Evolutionary conservation across 2,113 vertebrate genomes (phyloP).

Genomic region (Romanogobio albipinnatus): DNA sequence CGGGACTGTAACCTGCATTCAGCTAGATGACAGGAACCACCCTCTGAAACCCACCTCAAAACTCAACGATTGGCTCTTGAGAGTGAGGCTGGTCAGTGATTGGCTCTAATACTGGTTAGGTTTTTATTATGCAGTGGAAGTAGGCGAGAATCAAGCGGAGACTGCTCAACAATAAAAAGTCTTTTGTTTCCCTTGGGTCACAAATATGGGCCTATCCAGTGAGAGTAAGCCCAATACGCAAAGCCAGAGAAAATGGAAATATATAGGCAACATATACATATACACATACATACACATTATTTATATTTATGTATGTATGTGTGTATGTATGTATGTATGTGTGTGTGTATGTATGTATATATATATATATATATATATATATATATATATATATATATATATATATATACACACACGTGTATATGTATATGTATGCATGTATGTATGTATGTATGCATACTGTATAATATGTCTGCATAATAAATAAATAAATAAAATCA

Average conservation of each 20-base stretch:
- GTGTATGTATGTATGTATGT: no score
- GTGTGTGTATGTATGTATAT: no score
- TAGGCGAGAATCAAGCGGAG: slow-evolving; percentile 50
- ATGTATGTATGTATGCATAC: no score
- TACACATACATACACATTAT: no score
- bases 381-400: no score
- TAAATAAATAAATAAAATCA: no score
- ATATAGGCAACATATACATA: no score
- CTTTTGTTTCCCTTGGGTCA: slow-evolving; percentile 45
- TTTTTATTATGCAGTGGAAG: slow-evolving; percentile 50
- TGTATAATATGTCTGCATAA: no score
- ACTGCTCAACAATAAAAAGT: slow-evolving; percentile 34
- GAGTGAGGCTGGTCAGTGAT: slow-evolving; percentile 38
- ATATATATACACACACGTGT: no score
- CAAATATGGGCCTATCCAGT: slow-evolving; percentile 19
- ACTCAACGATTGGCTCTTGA: slow-evolving; percentile 65
- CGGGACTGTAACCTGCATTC: slow-evolving; percentile 75
- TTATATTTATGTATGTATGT: no score
- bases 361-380: no score
- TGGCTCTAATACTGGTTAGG: slow-evolving; percentile 53
- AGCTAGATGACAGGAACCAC: slow-evolving; percentile 59
- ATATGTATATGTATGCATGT: no score
- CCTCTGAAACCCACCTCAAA: slow-evolving; percentile 52
- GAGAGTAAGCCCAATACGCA: background rate
- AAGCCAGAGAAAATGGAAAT: background rate